A percentile compares a stretch with the other conserved stretches of the same genome.
Conservation (phyloP, 2,113 vertebrate species). For the Pontoporia blainvillei region DNA sequence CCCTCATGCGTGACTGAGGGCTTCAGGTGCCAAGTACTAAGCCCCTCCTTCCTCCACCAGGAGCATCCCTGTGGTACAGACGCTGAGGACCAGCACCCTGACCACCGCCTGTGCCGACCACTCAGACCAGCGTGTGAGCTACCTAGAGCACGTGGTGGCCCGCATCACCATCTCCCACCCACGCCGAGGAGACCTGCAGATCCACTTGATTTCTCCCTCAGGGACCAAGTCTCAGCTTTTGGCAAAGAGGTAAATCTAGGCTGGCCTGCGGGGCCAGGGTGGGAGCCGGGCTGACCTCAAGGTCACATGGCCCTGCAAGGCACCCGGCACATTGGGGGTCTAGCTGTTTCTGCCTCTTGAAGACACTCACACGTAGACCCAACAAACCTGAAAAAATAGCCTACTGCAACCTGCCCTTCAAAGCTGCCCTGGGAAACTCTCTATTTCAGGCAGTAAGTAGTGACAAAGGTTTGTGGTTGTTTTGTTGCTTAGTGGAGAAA, state of each 20-base stretch:
- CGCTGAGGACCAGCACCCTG: constrained; percentile 81
- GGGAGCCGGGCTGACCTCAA: not conserved
- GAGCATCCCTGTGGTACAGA: constrained; percentile 87
- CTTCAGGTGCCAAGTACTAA: not conserved
- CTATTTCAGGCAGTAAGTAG: not conserved
- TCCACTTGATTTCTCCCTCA: constrained; percentile 89
- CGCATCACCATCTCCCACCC: constrained; percentile 87
- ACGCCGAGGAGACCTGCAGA: constrained; percentile 91
- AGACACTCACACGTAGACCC: not conserved
- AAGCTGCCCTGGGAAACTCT: not conserved
- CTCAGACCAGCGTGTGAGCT: constrained; percentile 82
- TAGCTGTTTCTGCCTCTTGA: not conserved
- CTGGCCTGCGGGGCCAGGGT: fast-evolving
- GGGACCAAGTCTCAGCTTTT: constrained; percentile 92
- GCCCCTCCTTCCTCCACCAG: constrained; percentile 64
- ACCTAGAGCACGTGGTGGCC: constrained; percentile 91
- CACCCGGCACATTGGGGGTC: not conserved
- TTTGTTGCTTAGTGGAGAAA: not conserved
- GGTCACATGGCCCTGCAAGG: not conserved
- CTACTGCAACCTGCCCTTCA: not conserved
- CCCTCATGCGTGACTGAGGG: fast-evolving
- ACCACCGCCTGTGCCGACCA: constrained; percentile 85
- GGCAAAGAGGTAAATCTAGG: constrained; percentile 85
- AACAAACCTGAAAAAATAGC: not conserved
- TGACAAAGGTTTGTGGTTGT: too few relatives aligned